Conservation (phyloP, 2,113 vertebrate genomes). For the Struthidea cinerea region DNA sequence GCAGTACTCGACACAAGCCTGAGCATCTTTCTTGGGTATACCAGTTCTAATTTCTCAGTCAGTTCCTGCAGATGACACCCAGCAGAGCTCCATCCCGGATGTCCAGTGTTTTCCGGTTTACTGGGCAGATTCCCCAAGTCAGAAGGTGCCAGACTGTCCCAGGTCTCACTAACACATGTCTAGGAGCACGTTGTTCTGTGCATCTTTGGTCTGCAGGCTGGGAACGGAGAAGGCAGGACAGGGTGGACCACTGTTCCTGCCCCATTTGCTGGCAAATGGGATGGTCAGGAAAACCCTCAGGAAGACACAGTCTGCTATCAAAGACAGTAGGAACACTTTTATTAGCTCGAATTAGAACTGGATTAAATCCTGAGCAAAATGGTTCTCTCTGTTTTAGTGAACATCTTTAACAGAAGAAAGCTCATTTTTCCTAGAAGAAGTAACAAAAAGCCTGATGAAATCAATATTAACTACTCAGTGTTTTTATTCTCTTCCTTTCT, state of each 20-base stretch:
- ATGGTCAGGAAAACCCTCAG: background rate
- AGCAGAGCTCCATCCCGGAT: background rate
- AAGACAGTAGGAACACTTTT: background rate
- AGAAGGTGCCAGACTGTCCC: background rate
- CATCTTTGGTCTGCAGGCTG: background rate
- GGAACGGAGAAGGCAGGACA: background rate
- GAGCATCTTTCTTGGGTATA: background rate
- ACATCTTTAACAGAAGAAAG: background rate
- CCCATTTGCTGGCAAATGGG: background rate
- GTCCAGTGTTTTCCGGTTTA: accelerated
- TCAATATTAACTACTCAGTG: background rate
- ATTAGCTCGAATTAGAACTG: background rate
- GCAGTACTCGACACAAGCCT: accelerated
- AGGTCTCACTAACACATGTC: accelerated
- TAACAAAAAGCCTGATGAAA: background rate
- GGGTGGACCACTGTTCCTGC: accelerated
- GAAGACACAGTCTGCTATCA: background rate
- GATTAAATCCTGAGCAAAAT: background rate
- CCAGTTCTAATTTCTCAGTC: background rate
- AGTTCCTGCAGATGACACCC: background rate
- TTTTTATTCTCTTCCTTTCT: background rate
- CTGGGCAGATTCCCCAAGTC: background rate
- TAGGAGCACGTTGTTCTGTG: accelerated
- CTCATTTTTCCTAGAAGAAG: background rate
- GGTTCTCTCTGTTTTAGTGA: background rate